Evolutionary conservation across 2,888 invertebrate genomes (phyloP).

Genomic region (Stramonita haemastoma): DNA sequence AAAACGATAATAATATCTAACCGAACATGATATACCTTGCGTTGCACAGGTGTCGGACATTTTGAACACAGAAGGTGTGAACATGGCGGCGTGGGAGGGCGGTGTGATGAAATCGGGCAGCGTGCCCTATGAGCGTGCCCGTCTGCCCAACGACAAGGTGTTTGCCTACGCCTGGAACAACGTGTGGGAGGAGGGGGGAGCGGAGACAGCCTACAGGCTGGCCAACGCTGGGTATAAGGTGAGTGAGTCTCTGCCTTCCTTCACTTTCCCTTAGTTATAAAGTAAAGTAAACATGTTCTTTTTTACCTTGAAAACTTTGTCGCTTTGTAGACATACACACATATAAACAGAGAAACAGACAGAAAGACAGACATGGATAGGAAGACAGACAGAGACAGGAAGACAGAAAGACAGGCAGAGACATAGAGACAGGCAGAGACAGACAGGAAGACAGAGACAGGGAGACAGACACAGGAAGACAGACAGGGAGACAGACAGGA

Average conservation of each 20-base stretch:
- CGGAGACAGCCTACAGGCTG: conserved; percentile 55
- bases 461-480: no score
- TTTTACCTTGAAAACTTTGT: not conserved
- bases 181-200: conserved; percentile 57
- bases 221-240: conserved; percentile 67
- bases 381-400: no score
- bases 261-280: no score
- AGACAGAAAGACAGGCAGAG: no score
- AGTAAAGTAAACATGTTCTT: no score
- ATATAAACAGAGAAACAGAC: no score
- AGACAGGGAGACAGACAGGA: no score
- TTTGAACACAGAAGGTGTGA: conserved; percentile 47
- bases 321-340: not conserved
- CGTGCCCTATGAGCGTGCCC: conserved; percentile 44
- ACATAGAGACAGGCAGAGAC: no score
- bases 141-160: conserved; percentile 49
- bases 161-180: conserved; percentile 63
- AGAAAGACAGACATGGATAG: no score
- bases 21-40: no score
- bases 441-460: no score
- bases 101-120: conserved; percentile 54
- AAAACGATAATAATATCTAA: no score
- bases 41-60: conserved; percentile 49
- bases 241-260: not conserved
- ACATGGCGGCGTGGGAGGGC: conserved; percentile 68